Evolutionary conservation across 2,888 invertebrate species (phyloP).

Genomic region (Ichneumoninae sp.): DNA sequence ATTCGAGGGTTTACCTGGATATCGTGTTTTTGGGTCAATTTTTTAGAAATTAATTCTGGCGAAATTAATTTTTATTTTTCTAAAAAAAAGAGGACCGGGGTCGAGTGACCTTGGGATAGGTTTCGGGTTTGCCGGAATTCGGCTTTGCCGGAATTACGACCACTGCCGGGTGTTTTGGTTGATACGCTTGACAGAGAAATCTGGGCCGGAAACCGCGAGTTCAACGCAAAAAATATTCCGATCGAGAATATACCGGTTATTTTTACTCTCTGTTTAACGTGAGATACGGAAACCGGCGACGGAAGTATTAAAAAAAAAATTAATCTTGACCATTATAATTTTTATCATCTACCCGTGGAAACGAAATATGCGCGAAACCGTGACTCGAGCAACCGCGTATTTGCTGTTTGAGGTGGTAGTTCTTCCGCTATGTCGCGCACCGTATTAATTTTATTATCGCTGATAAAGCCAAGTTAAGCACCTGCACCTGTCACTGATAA

Average conservation of each 20-base stretch:
- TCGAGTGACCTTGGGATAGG: no score
- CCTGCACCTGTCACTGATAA: conserved; percentile 67
- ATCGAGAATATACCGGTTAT: background rate
- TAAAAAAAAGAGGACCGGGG: no score
- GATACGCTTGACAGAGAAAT: no score
- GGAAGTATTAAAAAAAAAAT: background rate
- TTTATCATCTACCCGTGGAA: background rate
- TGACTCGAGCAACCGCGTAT: background rate
- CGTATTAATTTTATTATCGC: conserved; percentile 60
- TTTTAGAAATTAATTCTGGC: no score
- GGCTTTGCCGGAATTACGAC: no score
- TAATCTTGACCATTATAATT: background rate
- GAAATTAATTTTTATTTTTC: no score
- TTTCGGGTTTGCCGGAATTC: no score
- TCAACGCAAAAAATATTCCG: no score
- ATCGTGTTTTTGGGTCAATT: no score
- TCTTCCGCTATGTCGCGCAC: conserved; percentile 5
- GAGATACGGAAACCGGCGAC: background rate
- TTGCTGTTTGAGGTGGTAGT: background rate
- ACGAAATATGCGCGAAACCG: background rate
- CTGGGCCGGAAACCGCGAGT: no score
- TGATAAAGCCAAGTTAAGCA: conserved; percentile 62
- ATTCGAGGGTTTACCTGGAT: no score
- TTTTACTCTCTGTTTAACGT: conserved; percentile 12
- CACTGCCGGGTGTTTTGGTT: no score